Percentiles rank a stretch among this genome's conserved stretches.
Evolutionary conservation across 2,797 vertebrate genomes (phyloP).

Genomic region (Anabacerthia variegaticeps): DNA sequence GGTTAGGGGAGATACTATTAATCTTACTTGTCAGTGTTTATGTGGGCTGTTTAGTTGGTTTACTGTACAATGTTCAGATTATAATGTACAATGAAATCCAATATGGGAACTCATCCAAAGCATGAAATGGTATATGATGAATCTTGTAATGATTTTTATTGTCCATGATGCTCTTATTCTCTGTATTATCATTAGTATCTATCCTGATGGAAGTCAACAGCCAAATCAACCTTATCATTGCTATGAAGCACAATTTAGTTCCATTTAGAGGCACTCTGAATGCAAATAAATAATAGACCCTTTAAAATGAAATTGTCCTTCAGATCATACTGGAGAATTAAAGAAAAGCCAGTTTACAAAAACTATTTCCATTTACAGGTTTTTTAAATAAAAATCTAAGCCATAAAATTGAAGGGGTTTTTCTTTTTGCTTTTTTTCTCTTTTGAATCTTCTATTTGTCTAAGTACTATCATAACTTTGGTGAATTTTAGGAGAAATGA

Average conservation of each 20-base stretch:
- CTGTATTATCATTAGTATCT: background rate
- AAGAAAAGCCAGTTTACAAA: background rate
- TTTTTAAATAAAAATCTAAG: background rate
- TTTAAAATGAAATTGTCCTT: background rate
- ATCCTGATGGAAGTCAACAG: background rate
- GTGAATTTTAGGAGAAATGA: background rate
- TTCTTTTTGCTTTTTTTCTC: too few relatives aligned
- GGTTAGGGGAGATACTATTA: background rate
- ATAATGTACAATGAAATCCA: background rate
- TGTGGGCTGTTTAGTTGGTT: background rate
- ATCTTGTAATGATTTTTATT: background rate
- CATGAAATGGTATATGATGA: background rate
- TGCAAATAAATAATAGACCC: background rate
- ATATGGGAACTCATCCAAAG: background rate
- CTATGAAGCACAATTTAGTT: background rate
- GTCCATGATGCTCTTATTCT: background rate
- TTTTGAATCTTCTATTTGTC: background rate
- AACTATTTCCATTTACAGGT: background rate
- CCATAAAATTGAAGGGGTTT: background rate
- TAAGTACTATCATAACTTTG: background rate
- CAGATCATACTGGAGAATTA: background rate
- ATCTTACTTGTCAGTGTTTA: background rate
- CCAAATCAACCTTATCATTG: background rate
- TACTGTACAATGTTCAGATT: background rate
- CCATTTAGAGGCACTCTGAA: background rate